Evolutionary conservation across 2,797 vertebrate genomes (phyloP).

Genomic region (Phalloptychus januarius): DNA sequence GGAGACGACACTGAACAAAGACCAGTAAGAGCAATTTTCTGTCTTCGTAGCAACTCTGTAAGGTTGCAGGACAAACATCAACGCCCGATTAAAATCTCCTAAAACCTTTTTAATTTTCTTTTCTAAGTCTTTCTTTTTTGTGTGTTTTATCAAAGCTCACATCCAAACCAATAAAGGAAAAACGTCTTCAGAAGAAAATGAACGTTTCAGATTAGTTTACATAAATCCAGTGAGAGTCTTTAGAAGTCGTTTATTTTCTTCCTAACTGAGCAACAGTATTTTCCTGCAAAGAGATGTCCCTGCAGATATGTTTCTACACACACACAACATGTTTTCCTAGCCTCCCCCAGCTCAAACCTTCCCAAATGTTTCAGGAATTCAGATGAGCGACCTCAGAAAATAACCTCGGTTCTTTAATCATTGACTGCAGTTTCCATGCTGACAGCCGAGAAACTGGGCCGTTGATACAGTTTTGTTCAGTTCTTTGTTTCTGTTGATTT

Average conservation of each 20-base stretch:
- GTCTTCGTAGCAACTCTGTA: background rate
- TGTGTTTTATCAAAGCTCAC: background rate
- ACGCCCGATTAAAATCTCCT: background rate
- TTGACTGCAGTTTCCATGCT: conserved; percentile 50
- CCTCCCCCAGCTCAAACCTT: conserved; percentile 26
- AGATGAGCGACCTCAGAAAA: conserved; percentile 39
- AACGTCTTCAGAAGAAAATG: background rate
- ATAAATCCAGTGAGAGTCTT: background rate
- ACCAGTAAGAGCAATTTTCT: background rate
- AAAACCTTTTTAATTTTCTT: background rate
- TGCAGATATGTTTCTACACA: conserved; percentile 15
- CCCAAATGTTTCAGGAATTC: conserved; percentile 54
- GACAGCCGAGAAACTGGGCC: conserved; percentile 12
- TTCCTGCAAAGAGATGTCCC: background rate
- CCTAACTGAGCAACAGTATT: background rate
- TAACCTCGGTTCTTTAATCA: conserved; percentile 54
- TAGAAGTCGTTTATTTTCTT: background rate
- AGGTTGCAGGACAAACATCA: background rate
- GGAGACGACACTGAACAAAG: background rate
- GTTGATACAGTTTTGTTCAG: conserved; percentile 7
- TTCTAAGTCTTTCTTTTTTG: no score
- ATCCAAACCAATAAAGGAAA: background rate
- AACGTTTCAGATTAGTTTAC: no score
- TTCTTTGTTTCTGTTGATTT: conserved; percentile 16
- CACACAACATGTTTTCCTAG: conserved; percentile 23